Evolutionary conservation across 2,797 vertebrate species (phyloP), one percentile per base, ranked within the genome.

Genomic region (Gobionotothen gibberifrons): DNA sequence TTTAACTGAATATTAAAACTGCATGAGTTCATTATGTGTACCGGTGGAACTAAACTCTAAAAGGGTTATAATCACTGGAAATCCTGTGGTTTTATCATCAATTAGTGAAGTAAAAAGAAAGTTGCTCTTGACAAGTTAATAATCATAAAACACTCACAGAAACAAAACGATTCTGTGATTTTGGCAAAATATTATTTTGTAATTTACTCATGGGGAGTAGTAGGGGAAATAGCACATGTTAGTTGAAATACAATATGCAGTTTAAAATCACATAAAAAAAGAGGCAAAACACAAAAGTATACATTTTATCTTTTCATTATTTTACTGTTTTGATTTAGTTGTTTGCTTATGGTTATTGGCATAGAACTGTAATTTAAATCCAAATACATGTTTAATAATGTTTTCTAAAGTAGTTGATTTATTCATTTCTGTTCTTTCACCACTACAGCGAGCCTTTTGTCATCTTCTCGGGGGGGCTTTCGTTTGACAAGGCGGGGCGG

Each of bases 401-500:
- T 10, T 66, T 63, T 29, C 22, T 36, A 55, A 3, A 48, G 44
- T 53, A 0, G 26, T 13, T 39, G 0, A 15, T 69, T 26, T 12
- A 14, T 46, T 62, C 3, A 52, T 40, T 26, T 40, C 5, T 73
- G 12, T 66, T 85, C 19, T 86, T 21, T 16, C 32, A 79, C 55
- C 56, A 21, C 76, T 60, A 83, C 88, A 99, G 97, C 58, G 98
- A 99, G 75, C 97, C 97, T 66, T 99, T 98, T 83, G 93, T 98
- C 75, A 94, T 99, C 91, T 99, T 99, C 94, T 99, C 98, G 53
- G 97, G 97, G 54, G 98, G 97, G 57, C 79, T 99, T 70, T 97
- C 97, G 3, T 99, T 98, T 52, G 98, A 99, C 92, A 98, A 99
- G 84, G 95, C 96, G 12, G 97, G 97, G 73, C 94, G 97, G 87